Conservation (phyloP, 2,113 vertebrate genomes). For the Dicentrarchus labrax region DNA sequence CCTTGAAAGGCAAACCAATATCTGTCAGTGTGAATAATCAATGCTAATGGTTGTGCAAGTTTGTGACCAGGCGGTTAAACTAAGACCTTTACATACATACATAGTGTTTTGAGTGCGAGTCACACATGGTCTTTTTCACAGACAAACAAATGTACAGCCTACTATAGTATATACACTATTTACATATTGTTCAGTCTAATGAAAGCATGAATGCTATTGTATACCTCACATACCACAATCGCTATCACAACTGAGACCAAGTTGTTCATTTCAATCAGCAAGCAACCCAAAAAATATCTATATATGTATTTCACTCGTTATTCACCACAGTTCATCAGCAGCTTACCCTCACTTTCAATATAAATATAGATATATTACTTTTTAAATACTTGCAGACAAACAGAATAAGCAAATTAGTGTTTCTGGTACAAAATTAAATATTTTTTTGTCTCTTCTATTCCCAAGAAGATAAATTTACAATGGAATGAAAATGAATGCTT, state of each 20-base stretch:
- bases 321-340: slow-evolving; percentile 38
- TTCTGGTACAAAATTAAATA: slow-evolving; percentile 73
- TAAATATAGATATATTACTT: slow-evolving; percentile 73
- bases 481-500: slow-evolving; percentile 19
- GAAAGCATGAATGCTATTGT: slow-evolving; percentile 35
- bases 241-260: slow-evolving; percentile 18
- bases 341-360: slow-evolving; percentile 42
- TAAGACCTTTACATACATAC: slow-evolving; percentile 9
- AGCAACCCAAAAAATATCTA: slow-evolving; percentile 55
- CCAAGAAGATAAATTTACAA: slow-evolving; percentile 5
- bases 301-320: slow-evolving; percentile 6
- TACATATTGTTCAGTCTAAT: slow-evolving; percentile 55
- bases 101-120: slow-evolving; percentile 4
- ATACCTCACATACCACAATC: slow-evolving; percentile 26
- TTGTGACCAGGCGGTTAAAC: slow-evolving; percentile 15
- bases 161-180: slow-evolving; percentile 62
- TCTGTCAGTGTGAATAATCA: background rate
- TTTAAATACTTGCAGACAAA: slow-evolving; percentile 49
- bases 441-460: slow-evolving; percentile 21
- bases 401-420: slow-evolving; percentile 50
- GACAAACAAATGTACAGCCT: slow-evolving; percentile 39
- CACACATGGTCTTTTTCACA: slow-evolving; percentile 11
- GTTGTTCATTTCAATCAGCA: slow-evolving; percentile 41
- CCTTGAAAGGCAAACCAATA: slow-evolving; percentile 5
- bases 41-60: slow-evolving; percentile 13